Conservation (phyloP, 2,888 invertebrate genomes). For the Stomorhina lunata region DNA sequence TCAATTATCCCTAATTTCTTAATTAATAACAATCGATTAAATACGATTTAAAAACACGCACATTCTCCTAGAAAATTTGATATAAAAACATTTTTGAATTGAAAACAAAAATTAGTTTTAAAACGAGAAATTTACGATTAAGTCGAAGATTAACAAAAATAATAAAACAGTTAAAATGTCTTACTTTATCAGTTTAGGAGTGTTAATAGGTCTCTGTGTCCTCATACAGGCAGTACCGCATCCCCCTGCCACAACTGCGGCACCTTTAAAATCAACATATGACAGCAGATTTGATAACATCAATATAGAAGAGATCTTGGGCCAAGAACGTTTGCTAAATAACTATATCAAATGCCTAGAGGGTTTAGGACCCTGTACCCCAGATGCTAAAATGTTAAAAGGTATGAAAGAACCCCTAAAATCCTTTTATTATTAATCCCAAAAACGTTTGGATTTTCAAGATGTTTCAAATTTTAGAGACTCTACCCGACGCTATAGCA, state of each 20-base stretch:
- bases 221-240: constrained; percentile 60
- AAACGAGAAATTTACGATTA: background rate
- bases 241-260: constrained; percentile 70
- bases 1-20: constrained; percentile 20
- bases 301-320: constrained; percentile 84
- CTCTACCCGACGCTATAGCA: constrained; percentile 86
- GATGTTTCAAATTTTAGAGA: constrained; percentile 80
- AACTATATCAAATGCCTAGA: constrained; percentile 85
- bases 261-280: constrained; percentile 78
- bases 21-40: background rate
- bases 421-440: background rate
- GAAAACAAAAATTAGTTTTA: background rate
- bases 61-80: background rate
- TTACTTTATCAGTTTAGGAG: background rate
- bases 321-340: constrained; percentile 83
- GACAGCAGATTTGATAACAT: constrained; percentile 86
- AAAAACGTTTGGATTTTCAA: constrained; percentile 19
- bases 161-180: constrained; percentile 9
- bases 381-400: constrained; percentile 86
- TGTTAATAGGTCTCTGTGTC: background rate
- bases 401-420: constrained; percentile 80
- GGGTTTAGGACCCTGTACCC: constrained; percentile 84
- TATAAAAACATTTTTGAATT: constrained; percentile 4
- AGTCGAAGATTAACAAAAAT: background rate
- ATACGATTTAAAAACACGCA: constrained; percentile 33